Percentiles rank a stretch among this genome's conserved stretches.
Evolutionary conservation across 2,888 invertebrate genomes (phyloP).

Genomic region (Nephrotoma flavescens): DNA sequence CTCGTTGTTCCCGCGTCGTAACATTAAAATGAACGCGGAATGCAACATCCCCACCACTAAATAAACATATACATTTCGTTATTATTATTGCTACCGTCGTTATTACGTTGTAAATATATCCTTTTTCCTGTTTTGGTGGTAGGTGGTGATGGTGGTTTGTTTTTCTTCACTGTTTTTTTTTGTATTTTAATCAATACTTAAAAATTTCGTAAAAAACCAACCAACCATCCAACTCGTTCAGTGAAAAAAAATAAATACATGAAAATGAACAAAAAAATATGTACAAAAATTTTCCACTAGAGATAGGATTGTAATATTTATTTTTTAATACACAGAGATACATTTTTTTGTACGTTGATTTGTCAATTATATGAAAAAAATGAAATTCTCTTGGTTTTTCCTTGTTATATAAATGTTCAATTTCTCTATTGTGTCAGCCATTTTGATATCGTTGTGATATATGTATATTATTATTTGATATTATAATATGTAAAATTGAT

Average conservation of each 20-base stretch:
- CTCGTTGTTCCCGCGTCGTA: no score
- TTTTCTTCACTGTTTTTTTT: neutral
- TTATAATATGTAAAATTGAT: neutral
- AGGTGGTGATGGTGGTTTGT: neutral
- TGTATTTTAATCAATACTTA: constrained; percentile 2
- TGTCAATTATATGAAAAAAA: constrained; percentile 1
- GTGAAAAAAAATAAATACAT: neutral
- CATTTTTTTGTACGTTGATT: constrained; percentile 2
- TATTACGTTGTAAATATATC: neutral
- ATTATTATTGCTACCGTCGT: neutral
- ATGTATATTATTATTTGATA: neutral
- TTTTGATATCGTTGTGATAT: neutral
- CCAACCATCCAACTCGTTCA: neutral
- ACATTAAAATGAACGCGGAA: neutral
- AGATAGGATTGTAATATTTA: constrained; percentile 1
- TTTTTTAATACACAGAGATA: neutral
- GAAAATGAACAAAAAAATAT: neutral
- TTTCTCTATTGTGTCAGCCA: constrained; percentile 4
- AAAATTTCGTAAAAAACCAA: neutral
- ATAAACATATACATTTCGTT: neutral
- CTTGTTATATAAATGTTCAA: neutral
- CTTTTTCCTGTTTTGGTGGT: neutral
- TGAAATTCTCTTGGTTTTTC: neutral
- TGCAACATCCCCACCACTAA: neutral
- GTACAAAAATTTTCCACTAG: neutral